Evolutionary conservation across 2,113 vertebrate species (phyloP).

Genomic region (Cyprinodon tularosa): DNA sequence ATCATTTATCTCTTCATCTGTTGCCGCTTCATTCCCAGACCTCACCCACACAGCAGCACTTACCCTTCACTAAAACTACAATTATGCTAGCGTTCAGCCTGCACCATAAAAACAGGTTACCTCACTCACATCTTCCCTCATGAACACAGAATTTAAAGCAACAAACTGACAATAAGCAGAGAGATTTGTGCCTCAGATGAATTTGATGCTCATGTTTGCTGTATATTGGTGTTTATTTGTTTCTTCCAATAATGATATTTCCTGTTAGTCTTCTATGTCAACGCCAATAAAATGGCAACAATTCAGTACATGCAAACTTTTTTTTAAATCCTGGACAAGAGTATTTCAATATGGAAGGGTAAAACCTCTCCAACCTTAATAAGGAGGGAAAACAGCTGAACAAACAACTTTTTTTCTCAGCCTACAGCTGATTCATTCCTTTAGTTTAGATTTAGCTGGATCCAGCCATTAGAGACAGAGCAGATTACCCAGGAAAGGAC

Average conservation of each 20-base stretch:
- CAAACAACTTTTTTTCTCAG: slow-evolving; percentile 41
- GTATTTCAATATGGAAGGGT: background rate
- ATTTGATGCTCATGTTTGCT: background rate
- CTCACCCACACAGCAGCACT: slow-evolving; percentile 19
- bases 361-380: background rate
- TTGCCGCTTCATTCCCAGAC: background rate
- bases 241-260: background rate
- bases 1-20: background rate
- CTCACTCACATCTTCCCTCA: background rate
- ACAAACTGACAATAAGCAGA: background rate
- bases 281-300: background rate
- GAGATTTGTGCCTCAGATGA: too few species aligned
- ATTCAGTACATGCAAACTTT: background rate
- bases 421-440: slow-evolving; percentile 32
- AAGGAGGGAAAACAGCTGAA: slow-evolving; percentile 39
- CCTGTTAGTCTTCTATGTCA: background rate
- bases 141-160: background rate
- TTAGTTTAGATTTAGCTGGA: background rate
- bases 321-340: background rate
- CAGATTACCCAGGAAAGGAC: slow-evolving; percentile 17
- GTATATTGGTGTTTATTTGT: background rate
- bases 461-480: background rate
- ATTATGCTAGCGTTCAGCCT: slow-evolving; percentile 7
- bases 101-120: slow-evolving; percentile 1
- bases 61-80: slow-evolving; percentile 13